Conservation (phyloP, 1,140 invertebrate species). For the Pectinophora gossypiella region DNA sequence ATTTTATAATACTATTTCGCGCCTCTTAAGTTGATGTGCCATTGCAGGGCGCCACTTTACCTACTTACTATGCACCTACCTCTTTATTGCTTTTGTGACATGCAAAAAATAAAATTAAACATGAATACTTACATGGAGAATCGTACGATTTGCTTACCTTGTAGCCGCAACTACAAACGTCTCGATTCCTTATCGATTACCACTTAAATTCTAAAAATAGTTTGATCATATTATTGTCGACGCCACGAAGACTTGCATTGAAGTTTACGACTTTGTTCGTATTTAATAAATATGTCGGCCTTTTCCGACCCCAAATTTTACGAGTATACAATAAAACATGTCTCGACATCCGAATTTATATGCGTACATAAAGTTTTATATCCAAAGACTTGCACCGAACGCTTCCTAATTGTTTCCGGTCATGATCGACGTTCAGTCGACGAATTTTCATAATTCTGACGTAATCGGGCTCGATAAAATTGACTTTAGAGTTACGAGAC, state of each 20-base stretch:
- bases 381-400: slow-evolving; percentile 64
- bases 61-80: too few species aligned
- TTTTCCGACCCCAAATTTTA: slow-evolving; percentile 72
- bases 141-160: too few species aligned
- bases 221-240: slow-evolving; percentile 60
- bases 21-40: too few species aligned
- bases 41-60: too few species aligned
- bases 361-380: slow-evolving; percentile 74
- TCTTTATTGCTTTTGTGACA: too few species aligned
- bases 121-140: too few species aligned
- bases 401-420: slow-evolving; percentile 68
- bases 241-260: slow-evolving; percentile 65
- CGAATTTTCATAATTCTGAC: too few species aligned
- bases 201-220: slow-evolving; percentile 41
- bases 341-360: slow-evolving; percentile 74
- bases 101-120: too few species aligned
- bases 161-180: too few species aligned
- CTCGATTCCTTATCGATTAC: slow-evolving; percentile 4
- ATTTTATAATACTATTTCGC: too few species aligned
- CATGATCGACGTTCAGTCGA: slow-evolving; percentile 65
- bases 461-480: too few species aligned
- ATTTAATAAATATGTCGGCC: slow-evolving; percentile 74
- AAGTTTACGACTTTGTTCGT: slow-evolving; percentile 68
- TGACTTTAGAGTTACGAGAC: too few species aligned
- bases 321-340: slow-evolving; percentile 72